These are phyloP conservation scores for Bradypodion ventrale DNA, from an alignment of 2,797 vertebrate species.

Conservation along the genomic window DNA sequence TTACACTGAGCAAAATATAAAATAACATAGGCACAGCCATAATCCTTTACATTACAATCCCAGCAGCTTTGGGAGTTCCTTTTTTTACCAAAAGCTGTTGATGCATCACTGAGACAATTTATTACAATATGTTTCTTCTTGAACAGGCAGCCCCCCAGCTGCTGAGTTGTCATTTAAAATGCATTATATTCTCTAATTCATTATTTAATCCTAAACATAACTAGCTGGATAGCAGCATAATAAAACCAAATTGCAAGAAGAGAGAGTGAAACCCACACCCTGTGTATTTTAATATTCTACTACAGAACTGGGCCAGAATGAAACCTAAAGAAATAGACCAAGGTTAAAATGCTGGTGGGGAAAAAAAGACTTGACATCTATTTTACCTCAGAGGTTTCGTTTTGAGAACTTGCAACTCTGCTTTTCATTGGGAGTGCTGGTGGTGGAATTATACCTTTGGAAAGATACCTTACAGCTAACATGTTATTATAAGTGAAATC, in stretches of 20 bases:
- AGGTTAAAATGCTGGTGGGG: constrained; percentile 39
- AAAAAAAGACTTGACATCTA: constrained; percentile 41
- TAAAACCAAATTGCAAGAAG: constrained; percentile 21
- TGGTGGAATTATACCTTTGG: too few relatives aligned
- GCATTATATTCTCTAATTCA: constrained; percentile 51
- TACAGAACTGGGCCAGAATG: constrained; percentile 26
- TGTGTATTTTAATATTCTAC: constrained; percentile 39
- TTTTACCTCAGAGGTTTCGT: constrained; percentile 25
- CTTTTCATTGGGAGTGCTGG: neutral
- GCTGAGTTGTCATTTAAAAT: constrained; percentile 49
- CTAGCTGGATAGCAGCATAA: constrained; percentile 32
- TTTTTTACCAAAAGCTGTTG: constrained; percentile 60
- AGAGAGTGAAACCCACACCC: constrained; percentile 26
- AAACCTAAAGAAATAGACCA: neutral
- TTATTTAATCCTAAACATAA: constrained; percentile 59
- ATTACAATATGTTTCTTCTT: constrained; percentile 57
- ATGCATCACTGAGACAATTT: constrained; percentile 56
- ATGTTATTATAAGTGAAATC: too few relatives aligned
- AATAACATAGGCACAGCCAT: constrained; percentile 69
- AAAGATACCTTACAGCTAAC: too few relatives aligned
- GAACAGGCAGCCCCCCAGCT: constrained; percentile 41
- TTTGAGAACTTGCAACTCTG: constrained; percentile 38
- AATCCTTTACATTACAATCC: constrained; percentile 69
- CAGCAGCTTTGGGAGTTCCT: constrained; percentile 66
- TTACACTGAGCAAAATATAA: constrained; percentile 52